Evolutionary conservation across 2,888 invertebrate species (phyloP).

Genomic region (Apamea epomidion): DNA sequence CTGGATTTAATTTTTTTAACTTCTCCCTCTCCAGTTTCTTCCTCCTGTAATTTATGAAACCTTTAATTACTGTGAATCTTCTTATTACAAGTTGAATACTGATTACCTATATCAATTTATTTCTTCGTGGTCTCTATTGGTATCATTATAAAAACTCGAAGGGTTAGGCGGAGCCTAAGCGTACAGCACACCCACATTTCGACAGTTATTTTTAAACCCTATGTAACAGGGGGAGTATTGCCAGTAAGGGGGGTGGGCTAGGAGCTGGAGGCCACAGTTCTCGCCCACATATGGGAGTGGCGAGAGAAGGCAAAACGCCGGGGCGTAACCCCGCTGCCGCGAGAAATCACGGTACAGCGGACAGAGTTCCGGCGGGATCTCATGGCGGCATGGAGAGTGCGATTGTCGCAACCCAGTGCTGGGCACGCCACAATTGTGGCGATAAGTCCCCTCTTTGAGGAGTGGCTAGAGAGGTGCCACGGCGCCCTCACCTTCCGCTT

Average conservation of each 20-base stretch:
- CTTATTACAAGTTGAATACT: neutral
- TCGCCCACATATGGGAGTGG: no score
- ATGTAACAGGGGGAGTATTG: neutral
- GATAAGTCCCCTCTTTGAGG: no score
- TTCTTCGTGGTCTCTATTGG: neutral
- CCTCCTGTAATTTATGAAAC: constrained; percentile 78
- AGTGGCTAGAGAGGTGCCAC: no score
- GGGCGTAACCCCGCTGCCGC: no score
- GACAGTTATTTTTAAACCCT: neutral
- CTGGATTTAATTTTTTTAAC: constrained; percentile 87
- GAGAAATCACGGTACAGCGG: no score
- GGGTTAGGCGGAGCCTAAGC: neutral
- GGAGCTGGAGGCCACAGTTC: no score
- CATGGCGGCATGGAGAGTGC: no score
- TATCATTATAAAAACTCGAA: neutral
- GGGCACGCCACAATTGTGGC: no score
- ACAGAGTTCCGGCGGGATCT: no score
- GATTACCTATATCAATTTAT: neutral
- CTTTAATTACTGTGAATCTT: neutral
- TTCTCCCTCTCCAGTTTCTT: constrained; percentile 84
- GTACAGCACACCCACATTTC: neutral
- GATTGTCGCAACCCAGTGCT: no score
- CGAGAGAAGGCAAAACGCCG: no score
- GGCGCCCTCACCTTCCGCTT: no score
- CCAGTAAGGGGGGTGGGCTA: neutral